Base-by-base conservation (phyloP, 2,797 vertebrate species). In the Rhinogobio ventralis region DNA sequence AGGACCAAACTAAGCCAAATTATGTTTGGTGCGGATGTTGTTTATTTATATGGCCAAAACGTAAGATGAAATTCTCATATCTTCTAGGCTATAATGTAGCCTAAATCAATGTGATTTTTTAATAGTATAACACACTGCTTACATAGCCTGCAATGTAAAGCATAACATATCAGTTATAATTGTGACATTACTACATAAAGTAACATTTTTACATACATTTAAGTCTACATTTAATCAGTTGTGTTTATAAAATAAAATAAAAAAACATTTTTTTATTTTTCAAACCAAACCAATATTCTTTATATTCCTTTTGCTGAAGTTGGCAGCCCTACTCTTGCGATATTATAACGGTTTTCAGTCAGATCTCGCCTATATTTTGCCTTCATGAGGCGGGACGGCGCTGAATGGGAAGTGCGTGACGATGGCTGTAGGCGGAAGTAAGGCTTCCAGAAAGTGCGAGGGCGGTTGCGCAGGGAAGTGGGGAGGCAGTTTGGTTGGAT, bases 381-480 rank as follows among this genome's bases (percentile, higher is more conserved):
- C 25, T 45, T 33, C 36, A 33, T 33, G 53, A 49, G 74, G 79
- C 75, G 79, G 60, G 49, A 71, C 66, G 30, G 28, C 17, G 9
- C 49, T 69, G 36, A 84, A 87, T 78, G 86, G 88, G 84, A 87
- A 86, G 84, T 84, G 79, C 69, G 68, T 78, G 79, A 85, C 67
- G 77, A 72, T 60, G 33, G 42, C 69, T 72, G 73, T n/a, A 85
- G 87, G 76, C 86, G 81, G 82, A 88, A 82, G 86, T 86, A 53
- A 64, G 73, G 79, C 71, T 87, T 74, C 73, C 39, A 73, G 79
- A 84, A 82, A 81, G 75, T 75, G 23, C 85, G 72, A 86, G 81
- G 73, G 83, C 79, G 79, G 60, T 78, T 85, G 75, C 79, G 83
- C 73, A 79, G 68, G 79, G 79, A 87, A 69, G 80, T 55, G 85